Evolutionary conservation across 2,888 invertebrate genomes (phyloP), one percentile per base, ranked within the genome.

Genomic region (Ephialtes manifestator): DNA sequence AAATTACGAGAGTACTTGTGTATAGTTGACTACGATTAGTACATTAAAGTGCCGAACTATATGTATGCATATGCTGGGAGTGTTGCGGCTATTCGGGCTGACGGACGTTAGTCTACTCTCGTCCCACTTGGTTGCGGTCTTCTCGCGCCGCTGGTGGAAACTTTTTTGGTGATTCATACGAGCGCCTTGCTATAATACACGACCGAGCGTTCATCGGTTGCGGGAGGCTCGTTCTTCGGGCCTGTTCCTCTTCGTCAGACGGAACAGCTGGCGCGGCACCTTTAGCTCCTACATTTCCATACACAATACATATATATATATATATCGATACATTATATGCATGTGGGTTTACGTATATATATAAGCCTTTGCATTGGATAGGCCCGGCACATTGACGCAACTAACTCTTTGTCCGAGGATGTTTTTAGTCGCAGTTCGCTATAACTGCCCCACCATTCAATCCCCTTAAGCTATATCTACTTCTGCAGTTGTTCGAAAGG

Each of bases 121-220:
- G 24, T 43, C 31, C 46, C 72, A 28, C 58, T 46, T 39, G 43
- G 24, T 72, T 43, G 58, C 58, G 28, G 60, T 31, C 31, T 28
- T 43, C 39, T 7, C 58, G 13, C 20, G 39, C n/a, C 51, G 15
- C 67, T 58, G 48, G 65, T 83, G 83, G 83, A 83, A 83, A 48
- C 60, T 83, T 83, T 82, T 83, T 83, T 4, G 74, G 78, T 83
- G 78, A 83, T 83, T 83, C 83, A 83, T 60, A n/a, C 20, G 15
- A 77, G 53, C 71, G 67, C 68, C 74, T 82, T 82, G 31, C 43
- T 76, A n/a, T n/a, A n/a, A n/a, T n/a, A n/a, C n/a, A 35, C 31
- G 70, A 48, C 63, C 28, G 39, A 13, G 28, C 43, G 63, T 71
- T 53, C 46, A 24, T 77, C 65, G 65, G 48, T 24, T 55, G 11